These are phyloP conservation scores for Maniola hyperantus DNA, from an alignment of 2,888 invertebrate genomes.

Conservation along the genomic window DNA sequence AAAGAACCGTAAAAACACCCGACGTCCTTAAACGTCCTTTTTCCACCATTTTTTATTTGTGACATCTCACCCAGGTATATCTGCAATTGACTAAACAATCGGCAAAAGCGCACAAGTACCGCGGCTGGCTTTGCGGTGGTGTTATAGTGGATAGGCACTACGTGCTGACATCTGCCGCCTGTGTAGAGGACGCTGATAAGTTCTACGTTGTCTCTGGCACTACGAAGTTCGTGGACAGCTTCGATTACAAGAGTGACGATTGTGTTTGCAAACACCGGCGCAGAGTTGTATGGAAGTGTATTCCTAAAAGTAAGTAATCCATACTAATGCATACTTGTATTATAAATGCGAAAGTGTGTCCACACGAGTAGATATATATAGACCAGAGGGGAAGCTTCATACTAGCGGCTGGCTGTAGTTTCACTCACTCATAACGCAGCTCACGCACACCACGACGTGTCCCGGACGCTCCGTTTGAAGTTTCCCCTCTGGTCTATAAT, in stretches of 20 bases:
- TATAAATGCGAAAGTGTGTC: no score
- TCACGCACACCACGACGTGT: no score
- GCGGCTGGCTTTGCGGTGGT: conserved; percentile 75
- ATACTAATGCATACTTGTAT: no score
- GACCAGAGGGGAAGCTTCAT: no score
- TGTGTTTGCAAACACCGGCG: conserved; percentile 71
- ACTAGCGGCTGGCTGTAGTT: no score
- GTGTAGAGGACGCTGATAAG: conserved; percentile 74
- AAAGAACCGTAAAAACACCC: no score
- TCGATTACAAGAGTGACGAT: conserved; percentile 65
- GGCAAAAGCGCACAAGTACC: conserved; percentile 73
- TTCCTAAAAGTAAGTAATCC: conserved; percentile 55
- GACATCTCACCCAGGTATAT: conserved; percentile 57
- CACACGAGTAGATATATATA: no score
- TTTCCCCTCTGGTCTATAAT: no score
- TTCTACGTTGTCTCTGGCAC: conserved; percentile 76
- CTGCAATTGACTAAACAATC: conserved; percentile 74
- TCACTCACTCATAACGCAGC: no score
- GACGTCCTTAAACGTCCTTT: no score
- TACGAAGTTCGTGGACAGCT: conserved; percentile 68
- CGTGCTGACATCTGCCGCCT: conserved; percentile 74
- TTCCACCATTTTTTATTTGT: neutral
- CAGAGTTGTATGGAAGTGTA: conserved; percentile 75
- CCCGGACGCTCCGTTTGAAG: no score
- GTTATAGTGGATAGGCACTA: conserved; percentile 67